Percentiles rank a stretch among this genome's conserved stretches.
phyloP scores from a whole-genome alignment of 1,140 invertebrate genomes.

The Dendrolimus punctatus region DNA sequence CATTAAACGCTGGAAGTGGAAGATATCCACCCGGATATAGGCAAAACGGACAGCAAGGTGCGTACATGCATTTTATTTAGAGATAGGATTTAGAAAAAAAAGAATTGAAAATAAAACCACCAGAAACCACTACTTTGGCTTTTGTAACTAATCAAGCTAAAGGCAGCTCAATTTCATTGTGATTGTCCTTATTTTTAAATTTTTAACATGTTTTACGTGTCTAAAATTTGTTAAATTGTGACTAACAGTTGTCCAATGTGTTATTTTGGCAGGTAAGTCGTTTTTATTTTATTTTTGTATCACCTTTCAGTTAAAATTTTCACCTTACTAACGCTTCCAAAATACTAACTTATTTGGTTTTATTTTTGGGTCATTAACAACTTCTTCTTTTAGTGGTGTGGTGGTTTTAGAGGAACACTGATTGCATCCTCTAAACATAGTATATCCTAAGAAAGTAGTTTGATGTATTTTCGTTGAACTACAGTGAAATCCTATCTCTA shows the following conservation, averaged over 20 bases:
- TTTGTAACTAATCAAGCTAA: conserved; percentile 56
- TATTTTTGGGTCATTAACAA: conserved; percentile 18
- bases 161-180: conserved; percentile 59
- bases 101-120: conserved; percentile 40
- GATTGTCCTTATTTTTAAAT: conserved; percentile 22
- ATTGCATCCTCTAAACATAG: conserved; percentile 28
- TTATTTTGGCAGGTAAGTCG: conserved; percentile 43
- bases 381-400: conserved; percentile 50
- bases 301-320: conserved; percentile 34
- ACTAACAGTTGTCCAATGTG: conserved; percentile 7
- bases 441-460: conserved; percentile 24
- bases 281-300: conserved; percentile 32
- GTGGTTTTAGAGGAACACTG: conserved; percentile 42
- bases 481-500: conserved; percentile 59
- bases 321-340: conserved; percentile 41
- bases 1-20: conserved; percentile 54
- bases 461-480: conserved; percentile 27
- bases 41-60: conserved; percentile 69
- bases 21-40: conserved; percentile 60
- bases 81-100: conserved; percentile 52
- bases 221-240: conserved; percentile 3
- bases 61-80: conserved; percentile 43
- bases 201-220: conserved; percentile 30
- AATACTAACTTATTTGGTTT: conserved; percentile 12
- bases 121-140: conserved; percentile 41